Base-by-base conservation (phyloP, 2,113 vertebrate species). In the Pholis gunnellus region DNA sequence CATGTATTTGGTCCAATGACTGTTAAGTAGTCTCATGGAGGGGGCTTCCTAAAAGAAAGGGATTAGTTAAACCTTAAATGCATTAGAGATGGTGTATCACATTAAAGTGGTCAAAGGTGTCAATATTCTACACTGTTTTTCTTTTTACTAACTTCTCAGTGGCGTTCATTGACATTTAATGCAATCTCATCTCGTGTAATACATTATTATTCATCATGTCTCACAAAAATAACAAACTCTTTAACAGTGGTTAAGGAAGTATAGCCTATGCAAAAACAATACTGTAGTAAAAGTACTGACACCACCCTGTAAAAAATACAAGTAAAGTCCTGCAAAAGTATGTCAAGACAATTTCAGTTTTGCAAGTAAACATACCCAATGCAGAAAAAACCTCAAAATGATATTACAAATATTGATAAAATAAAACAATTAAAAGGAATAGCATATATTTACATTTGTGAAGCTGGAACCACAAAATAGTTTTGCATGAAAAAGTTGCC, bases 171-270 rank as follows among this genome's bases (percentile, higher is more conserved):
- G 38, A 54, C 25, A 46, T 63, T 75, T 68, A 27, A 50, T 60
- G 7, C 4, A 29, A 5, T 57, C 40, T 66, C 13, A 34, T 34
- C 34, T 34, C 52, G 1, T 72, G 31, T 68, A 48, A 75, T 70
- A 78, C 75, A 80, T 60, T 25, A 20, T 22, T 70, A 67, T 73
- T 40, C 40, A 60, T 74, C 25, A 22, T 25, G 13, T 63, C 10
- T 11, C 25, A 52, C 36, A 64, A 22, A 72, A 79, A 42, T 29
- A 50, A 57, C 22, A 42, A n/a, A 17, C 8, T 48, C 46, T 46
- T 46, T 11, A 46, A 46, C 13, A 46, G 13, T 46, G 44, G 36
- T 46, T 46, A 46, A 44, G 42, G 42, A 44, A 15, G 42, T 44
- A 44, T 44, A 44, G 42, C 42, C 42, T 44, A 44, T 44, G 10